Percentiles rank a stretch among this genome's conserved stretches.
Conservation (phyloP, 2,113 vertebrate species). For the Platysternon megacephalum region DNA sequence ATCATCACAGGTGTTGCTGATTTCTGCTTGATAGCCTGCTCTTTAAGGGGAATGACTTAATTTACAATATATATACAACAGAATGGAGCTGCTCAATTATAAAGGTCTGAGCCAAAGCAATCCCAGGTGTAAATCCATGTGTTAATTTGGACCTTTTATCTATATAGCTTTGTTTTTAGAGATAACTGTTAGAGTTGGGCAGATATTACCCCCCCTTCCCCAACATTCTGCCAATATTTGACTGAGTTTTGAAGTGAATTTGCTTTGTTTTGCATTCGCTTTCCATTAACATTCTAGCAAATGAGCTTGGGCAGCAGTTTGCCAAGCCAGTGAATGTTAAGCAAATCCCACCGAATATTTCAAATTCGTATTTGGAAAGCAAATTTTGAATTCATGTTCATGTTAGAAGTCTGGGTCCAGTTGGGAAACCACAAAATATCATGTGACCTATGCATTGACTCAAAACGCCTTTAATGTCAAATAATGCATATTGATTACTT, state of each 20-base stretch:
- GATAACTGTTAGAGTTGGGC: neutral
- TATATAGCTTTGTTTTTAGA: neutral
- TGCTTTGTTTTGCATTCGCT: neutral
- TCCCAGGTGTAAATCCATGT: slow-evolving; percentile 39
- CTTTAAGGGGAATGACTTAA: slow-evolving; percentile 59
- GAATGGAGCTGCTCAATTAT: slow-evolving; percentile 34
- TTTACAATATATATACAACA: neutral
- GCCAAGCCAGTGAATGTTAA: neutral
- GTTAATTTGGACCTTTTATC: neutral
- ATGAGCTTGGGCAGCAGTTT: neutral
- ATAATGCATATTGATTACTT: neutral
- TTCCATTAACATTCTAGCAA: neutral
- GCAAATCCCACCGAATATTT: neutral
- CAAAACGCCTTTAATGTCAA: neutral
- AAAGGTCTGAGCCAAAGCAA: slow-evolving; percentile 29
- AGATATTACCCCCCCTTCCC: neutral
- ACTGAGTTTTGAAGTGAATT: neutral
- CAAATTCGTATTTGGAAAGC: neutral
- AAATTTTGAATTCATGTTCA: neutral
- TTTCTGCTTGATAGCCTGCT: slow-evolving; percentile 59
- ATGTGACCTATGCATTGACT: neutral
- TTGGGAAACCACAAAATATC: neutral
- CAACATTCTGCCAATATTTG: fast-evolving
- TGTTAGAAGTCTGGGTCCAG: neutral
- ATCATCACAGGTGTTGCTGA: slow-evolving; percentile 64